Evolutionary conservation across 2,797 vertebrate genomes (phyloP).

Genomic region (Pseudopleuronectes americanus): DNA sequence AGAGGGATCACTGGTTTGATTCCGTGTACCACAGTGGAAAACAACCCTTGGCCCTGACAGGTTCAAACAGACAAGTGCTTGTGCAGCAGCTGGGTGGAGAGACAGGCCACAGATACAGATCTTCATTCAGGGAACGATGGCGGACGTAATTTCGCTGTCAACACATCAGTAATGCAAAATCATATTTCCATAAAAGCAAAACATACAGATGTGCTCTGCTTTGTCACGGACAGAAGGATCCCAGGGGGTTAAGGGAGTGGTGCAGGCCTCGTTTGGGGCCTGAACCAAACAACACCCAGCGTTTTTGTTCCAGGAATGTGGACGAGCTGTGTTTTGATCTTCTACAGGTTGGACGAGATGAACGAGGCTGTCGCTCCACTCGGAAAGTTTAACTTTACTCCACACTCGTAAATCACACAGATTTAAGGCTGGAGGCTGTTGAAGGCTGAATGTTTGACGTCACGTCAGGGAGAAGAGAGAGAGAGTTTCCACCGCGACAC

Average conservation of each 20-base stretch:
- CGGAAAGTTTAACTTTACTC: not conserved
- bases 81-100: not conserved
- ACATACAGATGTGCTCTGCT: no score
- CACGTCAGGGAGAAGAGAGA: not conserved
- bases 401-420: not conserved
- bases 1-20: not conserved
- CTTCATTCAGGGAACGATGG: slow-evolving; percentile 20
- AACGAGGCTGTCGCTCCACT: not conserved
- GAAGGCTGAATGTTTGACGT: not conserved
- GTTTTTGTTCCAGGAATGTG: not conserved
- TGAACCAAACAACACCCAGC: not conserved
- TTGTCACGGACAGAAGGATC: no score
- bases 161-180: not conserved
- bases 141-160: not conserved
- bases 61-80: slow-evolving; percentile 5
- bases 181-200: no score
- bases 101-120: slow-evolving; percentile 22
- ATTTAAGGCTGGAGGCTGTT: not conserved
- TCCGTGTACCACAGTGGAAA: not conserved
- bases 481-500: not conserved
- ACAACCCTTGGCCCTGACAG: not conserved
- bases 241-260: not conserved
- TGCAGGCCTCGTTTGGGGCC: no score
- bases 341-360: not conserved
- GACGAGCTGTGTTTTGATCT: not conserved